Evolutionary conservation across 1,140 invertebrate species (phyloP), one percentile per base, ranked within the genome.

Genomic region (Cyphomyrmex costatus): DNA sequence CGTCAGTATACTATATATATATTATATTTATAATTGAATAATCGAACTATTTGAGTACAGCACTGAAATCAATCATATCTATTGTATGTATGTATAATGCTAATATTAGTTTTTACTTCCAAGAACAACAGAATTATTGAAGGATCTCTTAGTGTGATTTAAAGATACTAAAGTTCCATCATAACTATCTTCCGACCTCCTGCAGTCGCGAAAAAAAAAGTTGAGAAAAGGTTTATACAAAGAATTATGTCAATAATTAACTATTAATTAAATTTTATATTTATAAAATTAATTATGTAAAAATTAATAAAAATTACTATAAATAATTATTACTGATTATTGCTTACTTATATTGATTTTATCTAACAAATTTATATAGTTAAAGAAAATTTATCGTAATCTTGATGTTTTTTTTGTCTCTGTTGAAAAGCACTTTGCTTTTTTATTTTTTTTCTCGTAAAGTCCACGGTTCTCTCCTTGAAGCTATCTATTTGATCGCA

Each of bases 361-460:
- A n/a, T 21, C n/a, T n/a, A n/a, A n/a, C n/a, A n/a, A 33, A 33
- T 1, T 53, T 4, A 33, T 7, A 7, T 6, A 16, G 3, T 2
- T 19, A 76, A 24, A 19, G 7, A 76, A 76, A 58, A 19, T 16
- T 74, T 3, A 14, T 27, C 12, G 21, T 2, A 30, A 27, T 21
- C 21, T 56, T 56, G 3, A 51, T 70, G 1, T 63, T 63, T 63
- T 30, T 63, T 30, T 33, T 8, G 7, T 16, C 3, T 65, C 3
- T 19, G 16, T 66, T 21, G 10, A 1, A 66, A 66, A 21, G n/a
- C n/a, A 42, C 33, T 21, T 66, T 3, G 1, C 10, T 4, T 36
- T 21, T 30, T 6, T 36, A 58, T 36, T 74, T 74, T 33, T n/a
- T 74, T 74, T 42, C 51, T 74, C 30, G 3, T 6, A 58, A 74